Conservation (phyloP, 1,140 invertebrate species). For the Goniozus legneri region DNA sequence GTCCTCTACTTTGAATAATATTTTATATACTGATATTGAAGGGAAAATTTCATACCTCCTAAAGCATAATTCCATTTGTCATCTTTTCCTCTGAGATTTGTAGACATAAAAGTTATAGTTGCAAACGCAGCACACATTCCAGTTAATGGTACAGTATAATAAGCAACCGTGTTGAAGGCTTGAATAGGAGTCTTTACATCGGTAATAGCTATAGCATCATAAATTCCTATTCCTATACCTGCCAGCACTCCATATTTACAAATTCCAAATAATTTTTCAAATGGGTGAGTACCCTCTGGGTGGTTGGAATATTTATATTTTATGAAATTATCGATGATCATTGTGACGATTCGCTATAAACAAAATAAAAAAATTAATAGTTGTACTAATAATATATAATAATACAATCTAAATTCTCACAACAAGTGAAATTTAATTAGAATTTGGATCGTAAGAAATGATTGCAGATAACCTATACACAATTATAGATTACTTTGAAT, state of each 20-base stretch:
- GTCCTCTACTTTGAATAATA: no score
- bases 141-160: conserved; percentile 59
- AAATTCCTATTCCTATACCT: conserved; percentile 44
- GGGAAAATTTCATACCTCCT: conserved; percentile 37
- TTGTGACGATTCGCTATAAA: no score
- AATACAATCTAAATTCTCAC: no score
- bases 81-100: conserved; percentile 63
- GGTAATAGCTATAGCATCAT: conserved; percentile 60
- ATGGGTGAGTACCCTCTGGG: conserved; percentile 66
- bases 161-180: conserved; percentile 51
- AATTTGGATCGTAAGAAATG: no score
- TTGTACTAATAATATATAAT: no score
- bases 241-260: conserved; percentile 56
- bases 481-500: no score
- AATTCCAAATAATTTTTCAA: conserved; percentile 61
- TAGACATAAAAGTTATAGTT: conserved; percentile 57
- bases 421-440: no score
- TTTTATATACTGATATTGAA: no score
- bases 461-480: no score
- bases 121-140: conserved; percentile 66
- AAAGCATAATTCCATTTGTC: conserved; percentile 51
- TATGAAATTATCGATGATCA: no score
- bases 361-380: neutral
- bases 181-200: conserved; percentile 56
- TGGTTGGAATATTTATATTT: conserved; percentile 72